phyloP scores from a whole-genome alignment of 2,888 invertebrate species.

The Spatulosminthurus flaviceps region DNA sequence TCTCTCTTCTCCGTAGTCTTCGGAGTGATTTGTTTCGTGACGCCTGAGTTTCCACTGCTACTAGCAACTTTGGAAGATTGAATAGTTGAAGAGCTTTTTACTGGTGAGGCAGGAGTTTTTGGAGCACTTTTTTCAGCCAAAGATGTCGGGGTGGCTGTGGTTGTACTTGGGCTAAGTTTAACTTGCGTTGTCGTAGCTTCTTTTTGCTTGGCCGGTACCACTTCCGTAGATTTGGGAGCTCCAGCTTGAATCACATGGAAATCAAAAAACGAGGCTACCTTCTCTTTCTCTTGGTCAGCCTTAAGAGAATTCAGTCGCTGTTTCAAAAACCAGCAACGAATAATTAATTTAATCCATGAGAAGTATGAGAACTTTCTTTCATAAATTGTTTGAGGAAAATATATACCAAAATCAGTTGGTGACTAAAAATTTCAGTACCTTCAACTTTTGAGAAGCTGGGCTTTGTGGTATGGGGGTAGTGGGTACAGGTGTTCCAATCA shows the following conservation, averaged over 20 bases:
- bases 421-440: neutral
- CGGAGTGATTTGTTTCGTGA: neutral
- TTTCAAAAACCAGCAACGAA: neutral
- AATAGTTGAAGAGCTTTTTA: slow-evolving; percentile 25
- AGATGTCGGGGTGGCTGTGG: neutral
- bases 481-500: neutral
- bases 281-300: slow-evolving; percentile 37
- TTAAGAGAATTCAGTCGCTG: slow-evolving; percentile 50
- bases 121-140: neutral
- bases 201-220: slow-evolving; percentile 60
- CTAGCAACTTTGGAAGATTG: slow-evolving; percentile 24
- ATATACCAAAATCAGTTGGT: too few species aligned
- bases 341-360: neutral
- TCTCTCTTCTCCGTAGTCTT: neutral
- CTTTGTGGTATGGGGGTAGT: neutral
- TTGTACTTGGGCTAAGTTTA: slow-evolving; percentile 38
- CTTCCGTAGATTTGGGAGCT: slow-evolving; percentile 57
- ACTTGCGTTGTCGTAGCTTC: slow-evolving; percentile 52
- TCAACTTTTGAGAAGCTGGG: slow-evolving; percentile 24
- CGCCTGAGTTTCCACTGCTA: neutral
- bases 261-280: slow-evolving; percentile 51
- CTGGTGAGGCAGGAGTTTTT: slow-evolving; percentile 30
- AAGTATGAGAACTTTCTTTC: too few species aligned
- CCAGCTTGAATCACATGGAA: slow-evolving; percentile 61
- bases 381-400: too few species aligned